These are phyloP conservation scores for Samia ricini DNA, from an alignment of 1,140 invertebrate genomes.

Conservation along the genomic window DNA sequence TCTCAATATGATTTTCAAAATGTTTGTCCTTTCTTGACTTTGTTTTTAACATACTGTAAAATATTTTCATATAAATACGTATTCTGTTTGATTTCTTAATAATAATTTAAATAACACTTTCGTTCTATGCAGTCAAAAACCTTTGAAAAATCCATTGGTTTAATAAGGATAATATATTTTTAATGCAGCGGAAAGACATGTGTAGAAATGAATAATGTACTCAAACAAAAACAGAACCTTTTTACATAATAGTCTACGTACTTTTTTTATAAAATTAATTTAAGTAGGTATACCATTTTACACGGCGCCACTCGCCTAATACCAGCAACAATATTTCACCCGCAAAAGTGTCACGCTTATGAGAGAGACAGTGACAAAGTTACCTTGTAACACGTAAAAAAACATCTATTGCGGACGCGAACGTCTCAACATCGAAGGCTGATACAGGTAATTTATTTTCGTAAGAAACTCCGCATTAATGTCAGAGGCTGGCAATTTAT, in stretches of 20 bases:
- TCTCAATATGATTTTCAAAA: too few species aligned
- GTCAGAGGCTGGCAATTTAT: conserved; percentile 61
- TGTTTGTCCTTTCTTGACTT: too few species aligned
- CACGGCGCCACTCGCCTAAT: not conserved
- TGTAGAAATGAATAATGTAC: not conserved
- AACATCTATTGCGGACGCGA: conserved; percentile 24
- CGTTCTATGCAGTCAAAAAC: too few species aligned
- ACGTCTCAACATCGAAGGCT: conserved; percentile 24
- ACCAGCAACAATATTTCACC: conserved; percentile 14
- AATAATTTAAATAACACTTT: too few species aligned
- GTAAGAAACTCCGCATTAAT: conserved; percentile 60
- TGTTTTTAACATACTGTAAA: too few species aligned
- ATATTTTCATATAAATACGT: too few species aligned
- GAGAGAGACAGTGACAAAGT: conserved; percentile 30
- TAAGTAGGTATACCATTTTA: not conserved
- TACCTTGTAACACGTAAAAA: conserved; percentile 19
- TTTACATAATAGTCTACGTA: not conserved
- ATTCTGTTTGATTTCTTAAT: too few species aligned
- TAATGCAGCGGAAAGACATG: too few species aligned
- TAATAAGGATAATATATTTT: too few species aligned
- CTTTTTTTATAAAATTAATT: not conserved
- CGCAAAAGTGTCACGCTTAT: conserved; percentile 9
- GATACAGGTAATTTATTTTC: conserved; percentile 65
- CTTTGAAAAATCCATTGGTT: too few species aligned
- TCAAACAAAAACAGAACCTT: not conserved